phyloP scores from a whole-genome alignment of 2,113 vertebrate genomes.

The Pica pica region DNA sequence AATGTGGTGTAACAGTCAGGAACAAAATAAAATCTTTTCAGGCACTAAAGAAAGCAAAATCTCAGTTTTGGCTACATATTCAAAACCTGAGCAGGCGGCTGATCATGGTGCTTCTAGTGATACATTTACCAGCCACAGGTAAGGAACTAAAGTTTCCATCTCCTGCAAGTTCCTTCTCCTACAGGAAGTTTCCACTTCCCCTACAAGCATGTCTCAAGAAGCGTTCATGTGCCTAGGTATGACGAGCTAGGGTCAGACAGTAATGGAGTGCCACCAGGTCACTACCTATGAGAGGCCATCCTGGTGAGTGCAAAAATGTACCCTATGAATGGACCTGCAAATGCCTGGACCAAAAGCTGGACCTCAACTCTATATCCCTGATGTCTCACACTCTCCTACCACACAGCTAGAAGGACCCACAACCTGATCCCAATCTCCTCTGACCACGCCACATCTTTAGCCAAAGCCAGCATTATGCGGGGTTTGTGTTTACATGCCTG shows the following conservation, averaged over 20 bases:
- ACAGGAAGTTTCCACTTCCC: not conserved
- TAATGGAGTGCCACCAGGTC: not conserved
- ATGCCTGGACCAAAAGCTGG: not conserved
- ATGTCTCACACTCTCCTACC: not conserved
- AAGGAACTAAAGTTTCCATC: not conserved
- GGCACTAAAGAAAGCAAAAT: not conserved
- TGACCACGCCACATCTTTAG: not conserved
- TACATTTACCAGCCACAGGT: not conserved
- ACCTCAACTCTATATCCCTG: not conserved
- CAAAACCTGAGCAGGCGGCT: not conserved
- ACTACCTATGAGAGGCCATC: not conserved
- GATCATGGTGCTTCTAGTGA: not conserved
- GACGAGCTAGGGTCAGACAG: not conserved
- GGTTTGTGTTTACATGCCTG: not conserved
- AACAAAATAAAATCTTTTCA: not conserved
- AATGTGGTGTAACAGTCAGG: not conserved
- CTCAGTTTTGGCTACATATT: not conserved
- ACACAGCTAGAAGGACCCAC: not conserved
- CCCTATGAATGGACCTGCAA: not conserved
- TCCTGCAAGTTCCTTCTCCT: not conserved
- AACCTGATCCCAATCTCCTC: not conserved
- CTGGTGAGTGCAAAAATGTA: not conserved
- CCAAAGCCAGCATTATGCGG: not conserved
- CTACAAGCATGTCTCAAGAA: not conserved
- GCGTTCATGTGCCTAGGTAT: accelerated